A percentile compares a stretch with the other conserved stretches of the same genome.
These are phyloP conservation scores for Callopanchax toddi DNA, from an alignment of 2,113 vertebrate species.

Conservation along the genomic window DNA sequence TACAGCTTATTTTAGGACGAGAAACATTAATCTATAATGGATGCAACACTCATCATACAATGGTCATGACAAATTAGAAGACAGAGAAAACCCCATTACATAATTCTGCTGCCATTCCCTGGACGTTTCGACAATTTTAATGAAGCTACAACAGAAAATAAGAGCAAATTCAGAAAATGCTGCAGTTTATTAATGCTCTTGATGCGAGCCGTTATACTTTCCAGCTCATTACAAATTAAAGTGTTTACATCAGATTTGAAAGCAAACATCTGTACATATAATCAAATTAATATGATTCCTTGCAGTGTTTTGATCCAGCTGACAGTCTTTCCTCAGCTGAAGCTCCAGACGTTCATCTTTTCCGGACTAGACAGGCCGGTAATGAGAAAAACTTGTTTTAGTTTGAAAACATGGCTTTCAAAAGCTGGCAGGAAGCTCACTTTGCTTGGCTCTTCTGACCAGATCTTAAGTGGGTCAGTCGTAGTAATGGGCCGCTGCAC, in stretches of 20 bases:
- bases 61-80: background rate
- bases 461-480: constrained; percentile 69
- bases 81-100: background rate
- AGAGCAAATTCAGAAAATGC: too few relatives aligned
- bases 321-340: constrained; percentile 31
- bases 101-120: background rate
- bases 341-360: constrained; percentile 18
- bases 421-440: constrained; percentile 27
- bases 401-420: constrained; percentile 43
- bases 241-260: constrained; percentile 8
- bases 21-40: too few relatives aligned
- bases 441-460: constrained; percentile 49
- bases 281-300: background rate
- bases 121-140: too few relatives aligned
- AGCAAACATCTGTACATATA: background rate
- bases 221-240: too few relatives aligned
- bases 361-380: constrained; percentile 34
- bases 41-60: background rate
- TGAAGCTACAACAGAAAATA: too few relatives aligned
- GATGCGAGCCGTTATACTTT: too few relatives aligned
- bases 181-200: too few relatives aligned
- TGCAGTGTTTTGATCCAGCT: constrained; percentile 16
- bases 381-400: constrained; percentile 61
- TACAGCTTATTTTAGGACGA: too few relatives aligned
- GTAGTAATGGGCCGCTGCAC: constrained; percentile 55